Evolutionary conservation across 2,113 vertebrate species (phyloP), one percentile per base, ranked within the genome.

Genomic region (Ictalurus punctatus): DNA sequence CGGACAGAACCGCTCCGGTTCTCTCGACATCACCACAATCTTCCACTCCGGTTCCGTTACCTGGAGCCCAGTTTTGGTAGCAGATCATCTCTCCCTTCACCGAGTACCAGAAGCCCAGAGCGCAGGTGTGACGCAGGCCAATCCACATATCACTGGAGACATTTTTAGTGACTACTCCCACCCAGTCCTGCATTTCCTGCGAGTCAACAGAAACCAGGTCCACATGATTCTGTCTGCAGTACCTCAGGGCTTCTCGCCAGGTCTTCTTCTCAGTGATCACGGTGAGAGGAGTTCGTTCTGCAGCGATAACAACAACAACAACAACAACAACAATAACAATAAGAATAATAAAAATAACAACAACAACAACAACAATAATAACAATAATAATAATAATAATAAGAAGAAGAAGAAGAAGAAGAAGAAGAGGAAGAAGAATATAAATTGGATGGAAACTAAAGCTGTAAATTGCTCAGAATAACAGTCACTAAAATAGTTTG

Each of bases 201-300:
- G 79, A 82, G 79, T 23, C 0, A 83, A 83, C 10, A 83, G 21
- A 44, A 44, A 65, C 58, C 82, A 83, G 82, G 2, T 86, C 74
- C 58, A 79, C 37, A 30, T 86, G 54, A 61, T 86, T 48, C 71
- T 78, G 37, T 86, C 84, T 86, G 84, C 84, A 86, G 84, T 17
- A 74, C 34, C 9, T 74, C 69, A 74, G 52, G 34, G 84, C 84
- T 58, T 86, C 67, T 17, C 34, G 10, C 84, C 84, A 85, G 3
- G 65, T 71, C 84, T 71, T 71, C 2, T 56, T 56, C 63, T 85
- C 34, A 34, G 10, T 6, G 23, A 85, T 56, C 65, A 85, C n/a
- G 0, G 34, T 73, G 37, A 67, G 37, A 9, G 83, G 61, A 30
- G 34, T 48, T 52, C 10, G 27, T 52, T 9, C 83, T 48, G 25